phyloP scores from a whole-genome alignment of 2,888 invertebrate genomes.

The Tholera decimalis region DNA sequence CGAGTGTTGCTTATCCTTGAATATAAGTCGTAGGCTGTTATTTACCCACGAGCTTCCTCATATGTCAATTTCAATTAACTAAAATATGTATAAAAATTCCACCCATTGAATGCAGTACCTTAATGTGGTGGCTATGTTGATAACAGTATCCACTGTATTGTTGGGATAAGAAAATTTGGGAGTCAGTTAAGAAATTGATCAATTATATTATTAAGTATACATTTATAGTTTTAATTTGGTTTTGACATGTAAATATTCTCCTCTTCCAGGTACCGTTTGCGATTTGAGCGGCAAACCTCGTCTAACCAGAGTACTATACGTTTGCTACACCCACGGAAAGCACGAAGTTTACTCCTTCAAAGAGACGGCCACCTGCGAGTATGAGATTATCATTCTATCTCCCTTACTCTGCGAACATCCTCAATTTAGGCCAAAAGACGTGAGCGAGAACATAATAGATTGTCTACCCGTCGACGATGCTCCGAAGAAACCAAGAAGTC shows the following conservation, averaged over 20 bases:
- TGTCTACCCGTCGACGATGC: conserved; percentile 93
- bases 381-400: conserved; percentile 97
- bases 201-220: too few species aligned
- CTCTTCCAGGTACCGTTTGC: conserved; percentile 93
- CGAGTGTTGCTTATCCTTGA: too few species aligned
- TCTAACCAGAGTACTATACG: conserved; percentile 95
- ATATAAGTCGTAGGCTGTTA: too few species aligned
- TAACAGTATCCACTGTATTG: too few species aligned
- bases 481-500: conserved; percentile 94
- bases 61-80: too few species aligned
- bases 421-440: conserved; percentile 95
- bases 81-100: too few species aligned
- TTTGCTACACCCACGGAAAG: conserved; percentile 97
- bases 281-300: conserved; percentile 97
- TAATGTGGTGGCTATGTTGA: too few species aligned
- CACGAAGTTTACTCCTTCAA: conserved; percentile 98
- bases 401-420: conserved; percentile 97
- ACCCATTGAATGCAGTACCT: too few species aligned
- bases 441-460: conserved; percentile 94
- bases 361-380: conserved; percentile 98
- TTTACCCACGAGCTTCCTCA: too few species aligned
- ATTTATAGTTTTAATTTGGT: too few species aligned
- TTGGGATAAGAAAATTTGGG: too few species aligned
- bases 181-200: too few species aligned
- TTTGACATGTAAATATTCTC: neutral